phyloP scores from a whole-genome alignment of 2,888 invertebrate species.

The Onchidella celtica region DNA sequence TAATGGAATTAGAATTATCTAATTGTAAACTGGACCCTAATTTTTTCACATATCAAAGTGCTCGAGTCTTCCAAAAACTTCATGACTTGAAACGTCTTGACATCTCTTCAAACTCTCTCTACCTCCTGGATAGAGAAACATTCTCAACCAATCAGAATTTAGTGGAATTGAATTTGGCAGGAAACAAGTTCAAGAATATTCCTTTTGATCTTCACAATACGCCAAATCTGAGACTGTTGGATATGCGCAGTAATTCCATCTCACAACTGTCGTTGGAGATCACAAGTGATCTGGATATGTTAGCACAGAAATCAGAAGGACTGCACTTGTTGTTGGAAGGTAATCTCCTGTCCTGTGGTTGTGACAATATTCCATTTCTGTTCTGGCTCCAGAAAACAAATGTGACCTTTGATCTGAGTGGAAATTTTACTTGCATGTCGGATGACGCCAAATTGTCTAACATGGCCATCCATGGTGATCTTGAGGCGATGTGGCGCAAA shows the following conservation, averaged over 20 bases:
- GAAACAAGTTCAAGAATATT: constrained; percentile 25
- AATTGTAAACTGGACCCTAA: neutral
- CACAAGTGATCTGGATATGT: neutral
- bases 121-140: neutral
- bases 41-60: constrained; percentile 8
- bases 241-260: constrained; percentile 18
- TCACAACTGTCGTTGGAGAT: neutral
- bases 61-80: constrained; percentile 6
- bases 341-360: constrained; percentile 33
- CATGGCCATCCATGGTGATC: neutral
- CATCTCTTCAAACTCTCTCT: constrained; percentile 4
- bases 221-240: neutral
- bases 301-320: neutral
- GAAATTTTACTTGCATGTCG: constrained; percentile 18
- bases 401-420: neutral
- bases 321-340: constrained; percentile 6
- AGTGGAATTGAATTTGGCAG: neutral
- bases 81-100: neutral
- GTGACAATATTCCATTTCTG: neutral
- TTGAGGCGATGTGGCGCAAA: constrained; percentile 14
- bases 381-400: neutral
- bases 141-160: neutral
- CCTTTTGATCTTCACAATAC: constrained; percentile 12
- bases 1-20: neutral
- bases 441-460: neutral